Base-by-base conservation (phyloP, 2,797 vertebrate species). In the Poeciliopsis turneri region DNA sequence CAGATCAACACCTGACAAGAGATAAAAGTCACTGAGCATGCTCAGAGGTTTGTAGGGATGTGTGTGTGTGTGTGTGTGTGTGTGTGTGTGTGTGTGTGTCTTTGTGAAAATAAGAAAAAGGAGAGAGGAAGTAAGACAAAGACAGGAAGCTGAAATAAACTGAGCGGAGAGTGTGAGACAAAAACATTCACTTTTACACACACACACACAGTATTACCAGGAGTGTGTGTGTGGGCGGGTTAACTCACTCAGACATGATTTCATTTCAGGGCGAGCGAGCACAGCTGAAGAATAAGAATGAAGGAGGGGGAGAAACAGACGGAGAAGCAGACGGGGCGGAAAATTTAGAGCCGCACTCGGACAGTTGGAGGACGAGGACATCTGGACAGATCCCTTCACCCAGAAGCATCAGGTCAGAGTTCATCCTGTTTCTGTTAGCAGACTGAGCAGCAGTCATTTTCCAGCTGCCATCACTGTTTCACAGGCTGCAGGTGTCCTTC, bases 181-280 rank as follows among this genome's bases (percentile, higher is more conserved):
- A 72, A 72, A 72, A 51, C 71, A 51, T 51, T 72, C 28, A 51
- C 16, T 72, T 51, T 51, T 9, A 72, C 70, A 49, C 43, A 66
- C 61, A 33, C 13, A 30, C 59, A 61, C 28, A 30, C 30, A n/a
- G n/a, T 72, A 49, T 33, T 33, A 28, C 25, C 71, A 33, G 71
- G 33, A 55, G 55, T 46, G 45, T 78, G 72, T 1, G 78, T 20
- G 68, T 51, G 81, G 64, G 9, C 0, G 75, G 13, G 64, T 72
- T 33, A 49, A 75, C 25, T 25, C 69, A 77, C 68, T 80, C 69
- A 88, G 84, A 88, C 82, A 83, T 90, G 86, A 92, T 92, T 90
- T 92, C 80, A 91, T 91, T 83, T 84, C 49, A 75, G 82, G 78
- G 43, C 3, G 18, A 86, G 43, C 20, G 46, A 87, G 79, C 73